Evolutionary conservation across 2,888 invertebrate species (phyloP).

Genomic region (Xanthia icteritia): DNA sequence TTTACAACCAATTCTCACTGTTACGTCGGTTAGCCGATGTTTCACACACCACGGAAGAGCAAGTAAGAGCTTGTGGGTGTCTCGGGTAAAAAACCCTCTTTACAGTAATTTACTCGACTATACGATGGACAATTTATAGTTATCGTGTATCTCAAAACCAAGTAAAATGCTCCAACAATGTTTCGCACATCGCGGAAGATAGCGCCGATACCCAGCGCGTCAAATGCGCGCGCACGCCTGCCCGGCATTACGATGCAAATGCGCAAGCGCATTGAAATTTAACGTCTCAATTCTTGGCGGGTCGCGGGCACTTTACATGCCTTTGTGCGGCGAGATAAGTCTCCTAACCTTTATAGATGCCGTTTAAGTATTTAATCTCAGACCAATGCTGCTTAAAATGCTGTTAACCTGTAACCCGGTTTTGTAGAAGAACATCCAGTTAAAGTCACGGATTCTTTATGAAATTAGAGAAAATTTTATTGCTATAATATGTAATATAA

Average conservation of each 20-base stretch:
- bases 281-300: conserved; percentile 77
- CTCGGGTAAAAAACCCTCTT: not conserved
- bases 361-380: conserved; percentile 68
- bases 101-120: conserved; percentile 3
- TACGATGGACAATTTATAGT: conserved; percentile 12
- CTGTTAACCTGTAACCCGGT: conserved; percentile 34
- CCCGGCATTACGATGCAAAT: conserved; percentile 76
- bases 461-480: not conserved
- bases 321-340: conserved; percentile 66
- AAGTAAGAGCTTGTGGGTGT: too few species aligned
- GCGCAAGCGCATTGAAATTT: conserved; percentile 73
- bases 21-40: not conserved
- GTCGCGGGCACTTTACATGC: conserved; percentile 67
- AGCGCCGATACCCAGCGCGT: conserved; percentile 53
- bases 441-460: not conserved
- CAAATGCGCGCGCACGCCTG: conserved; percentile 73
- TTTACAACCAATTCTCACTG: too few species aligned
- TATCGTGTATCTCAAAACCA: conserved; percentile 5
- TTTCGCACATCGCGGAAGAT: conserved; percentile 59
- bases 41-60: not conserved
- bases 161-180: conserved; percentile 39
- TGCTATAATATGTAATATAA: too few species aligned
- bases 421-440: conserved; percentile 2
- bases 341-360: conserved; percentile 62
- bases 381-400: conserved; percentile 46